phyloP scores from a whole-genome alignment of 2,888 invertebrate species.

The Piscicola geometra region DNA sequence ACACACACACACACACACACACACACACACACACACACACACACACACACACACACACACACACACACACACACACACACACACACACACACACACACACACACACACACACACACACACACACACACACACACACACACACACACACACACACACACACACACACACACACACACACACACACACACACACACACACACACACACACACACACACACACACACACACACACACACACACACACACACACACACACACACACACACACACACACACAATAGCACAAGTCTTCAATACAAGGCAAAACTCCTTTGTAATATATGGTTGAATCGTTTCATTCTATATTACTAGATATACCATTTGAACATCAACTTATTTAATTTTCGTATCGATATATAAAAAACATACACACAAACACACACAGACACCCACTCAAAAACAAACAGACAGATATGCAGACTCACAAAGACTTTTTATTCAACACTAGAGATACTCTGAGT shows the following conservation, averaged over 20 bases:
- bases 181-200: constrained; percentile 20
- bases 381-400: too few species aligned
- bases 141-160: constrained; percentile 28
- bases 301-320: too few species aligned
- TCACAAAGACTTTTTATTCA: too few species aligned
- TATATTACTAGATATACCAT: too few species aligned
- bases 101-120: constrained; percentile 24
- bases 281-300: too few species aligned
- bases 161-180: constrained; percentile 10
- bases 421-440: too few species aligned
- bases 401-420: too few species aligned
- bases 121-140: constrained; percentile 15
- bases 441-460: too few species aligned
- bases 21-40: constrained; percentile 23
- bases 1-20: constrained; percentile 19
- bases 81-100: constrained; percentile 19
- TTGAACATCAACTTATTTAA: too few species aligned
- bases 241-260: constrained; percentile 22
- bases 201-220: constrained; percentile 23
- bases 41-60: constrained; percentile 22
- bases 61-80: constrained; percentile 16
- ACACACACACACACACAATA: too few species aligned
- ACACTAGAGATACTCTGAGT: too few species aligned
- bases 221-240: constrained; percentile 20
- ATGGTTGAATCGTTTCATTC: too few species aligned